These are phyloP conservation scores for Oreonectes daqikongensis DNA, from an alignment of 2,797 vertebrate genomes.

Conservation along the genomic window DNA sequence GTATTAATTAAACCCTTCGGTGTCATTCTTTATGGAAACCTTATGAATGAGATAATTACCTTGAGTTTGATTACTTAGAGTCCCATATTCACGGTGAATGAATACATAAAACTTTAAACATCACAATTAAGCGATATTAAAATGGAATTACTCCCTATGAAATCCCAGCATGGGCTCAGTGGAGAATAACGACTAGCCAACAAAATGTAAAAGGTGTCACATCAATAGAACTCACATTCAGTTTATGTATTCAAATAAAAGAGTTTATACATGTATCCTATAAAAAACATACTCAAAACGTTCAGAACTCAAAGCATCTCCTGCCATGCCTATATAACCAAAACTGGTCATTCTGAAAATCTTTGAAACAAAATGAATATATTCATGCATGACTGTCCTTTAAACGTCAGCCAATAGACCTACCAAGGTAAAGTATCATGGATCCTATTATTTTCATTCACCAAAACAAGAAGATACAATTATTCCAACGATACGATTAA, in stretches of 20 bases:
- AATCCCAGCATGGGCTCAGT: background rate
- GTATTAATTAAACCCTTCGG: conserved; percentile 11
- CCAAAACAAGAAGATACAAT: background rate
- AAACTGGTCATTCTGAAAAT: background rate
- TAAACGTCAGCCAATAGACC: background rate
- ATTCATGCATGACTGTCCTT: background rate
- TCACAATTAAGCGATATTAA: background rate
- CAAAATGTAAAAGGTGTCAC: background rate
- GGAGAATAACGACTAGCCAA: background rate
- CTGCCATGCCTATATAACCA: background rate
- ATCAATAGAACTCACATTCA: background rate
- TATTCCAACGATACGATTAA: background rate
- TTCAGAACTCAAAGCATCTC: background rate
- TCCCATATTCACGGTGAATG: background rate
- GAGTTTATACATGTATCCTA: background rate
- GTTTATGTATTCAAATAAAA: conserved; percentile 18
- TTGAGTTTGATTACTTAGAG: conserved; percentile 31
- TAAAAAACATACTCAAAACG: background rate
- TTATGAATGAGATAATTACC: conserved; percentile 33
- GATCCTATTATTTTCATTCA: background rate
- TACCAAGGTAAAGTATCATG: background rate
- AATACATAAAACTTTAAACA: conserved; percentile 9
- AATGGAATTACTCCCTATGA: background rate
- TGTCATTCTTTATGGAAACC: conserved; percentile 29
- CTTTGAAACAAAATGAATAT: background rate